A percentile compares a stretch with the other conserved stretches of the same genome.
Conservation (phyloP, 2,797 vertebrate genomes). For the Bufotes viridis region DNA sequence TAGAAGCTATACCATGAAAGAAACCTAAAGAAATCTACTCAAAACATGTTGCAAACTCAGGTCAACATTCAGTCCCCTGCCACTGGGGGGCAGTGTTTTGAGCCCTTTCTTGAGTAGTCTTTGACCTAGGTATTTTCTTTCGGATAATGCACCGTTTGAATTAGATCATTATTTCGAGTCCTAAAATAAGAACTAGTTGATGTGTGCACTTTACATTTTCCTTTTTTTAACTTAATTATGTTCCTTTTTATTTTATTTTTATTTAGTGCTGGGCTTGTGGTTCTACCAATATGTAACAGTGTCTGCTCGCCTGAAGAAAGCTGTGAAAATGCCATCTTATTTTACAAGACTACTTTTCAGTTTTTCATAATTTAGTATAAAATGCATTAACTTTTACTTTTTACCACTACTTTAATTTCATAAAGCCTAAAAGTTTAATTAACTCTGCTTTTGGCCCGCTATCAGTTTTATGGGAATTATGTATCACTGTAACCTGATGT, state of each 20-base stretch:
- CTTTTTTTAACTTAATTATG: not conserved
- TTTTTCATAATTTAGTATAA: conserved; percentile 25
- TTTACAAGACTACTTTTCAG: not conserved
- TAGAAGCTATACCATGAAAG: no score
- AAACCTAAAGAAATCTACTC: no score
- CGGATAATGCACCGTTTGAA: not conserved
- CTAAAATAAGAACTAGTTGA: not conserved
- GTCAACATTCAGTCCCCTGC: no score
- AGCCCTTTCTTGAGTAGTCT: no score
- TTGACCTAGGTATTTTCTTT: not conserved
- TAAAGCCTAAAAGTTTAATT: not conserved
- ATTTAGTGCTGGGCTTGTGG: not conserved
- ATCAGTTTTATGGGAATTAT: not conserved
- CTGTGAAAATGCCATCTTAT: not conserved
- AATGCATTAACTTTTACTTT: not conserved
- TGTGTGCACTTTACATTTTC: not conserved
- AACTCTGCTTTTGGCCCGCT: not conserved
- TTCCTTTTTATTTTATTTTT: not conserved
- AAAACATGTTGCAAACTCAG: no score
- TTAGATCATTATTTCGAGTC: not conserved
- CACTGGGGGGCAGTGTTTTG: no score
- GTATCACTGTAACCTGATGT: not conserved
- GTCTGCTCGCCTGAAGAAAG: not conserved
- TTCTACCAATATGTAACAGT: not conserved
- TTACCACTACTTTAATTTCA: not conserved